Conservation (phyloP, 2,888 invertebrate species). For the Mimumesa dahlbomi region DNA sequence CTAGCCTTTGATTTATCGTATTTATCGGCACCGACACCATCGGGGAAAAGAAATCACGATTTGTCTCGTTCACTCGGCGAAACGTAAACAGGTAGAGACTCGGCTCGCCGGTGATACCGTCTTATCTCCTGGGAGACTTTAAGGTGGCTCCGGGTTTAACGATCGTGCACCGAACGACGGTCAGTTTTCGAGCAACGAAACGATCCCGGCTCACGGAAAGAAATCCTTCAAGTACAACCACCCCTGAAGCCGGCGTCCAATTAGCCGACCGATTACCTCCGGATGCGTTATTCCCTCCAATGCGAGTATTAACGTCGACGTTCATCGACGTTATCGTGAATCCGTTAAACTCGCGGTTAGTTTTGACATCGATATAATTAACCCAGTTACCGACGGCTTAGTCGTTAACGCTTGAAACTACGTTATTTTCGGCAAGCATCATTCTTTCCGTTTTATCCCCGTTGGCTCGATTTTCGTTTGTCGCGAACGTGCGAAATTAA, state of each 20-base stretch:
- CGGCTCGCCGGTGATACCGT: conserved; percentile 28
- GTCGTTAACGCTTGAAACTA: too few species aligned
- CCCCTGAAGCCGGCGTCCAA: conserved; percentile 32
- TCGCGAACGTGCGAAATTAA: too few species aligned
- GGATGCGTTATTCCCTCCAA: conserved; percentile 33
- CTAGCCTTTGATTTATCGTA: conserved; percentile 7
- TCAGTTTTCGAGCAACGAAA: conserved; percentile 39
- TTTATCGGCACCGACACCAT: conserved; percentile 2
- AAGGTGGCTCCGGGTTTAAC: conserved; percentile 43
- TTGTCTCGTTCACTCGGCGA: neutral
- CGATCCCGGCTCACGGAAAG: conserved; percentile 27
- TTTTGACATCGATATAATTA: too few species aligned
- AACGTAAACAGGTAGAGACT: conserved; percentile 12
- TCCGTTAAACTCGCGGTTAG: too few species aligned
- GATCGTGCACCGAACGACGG: conserved; percentile 46
- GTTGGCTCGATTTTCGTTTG: too few species aligned
- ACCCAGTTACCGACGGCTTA: too few species aligned
- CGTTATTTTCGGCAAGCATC: too few species aligned
- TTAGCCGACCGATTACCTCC: conserved; percentile 50
- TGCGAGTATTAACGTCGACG: too few species aligned
- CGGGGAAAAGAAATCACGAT: conserved; percentile 16
- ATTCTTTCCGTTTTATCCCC: too few species aligned
- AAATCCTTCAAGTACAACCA: conserved; percentile 42
- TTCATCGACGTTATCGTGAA: too few species aligned
- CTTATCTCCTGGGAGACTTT: conserved; percentile 52